Conservation (phyloP, 2,797 vertebrate genomes). For the Anniella stebbinsi region DNA sequence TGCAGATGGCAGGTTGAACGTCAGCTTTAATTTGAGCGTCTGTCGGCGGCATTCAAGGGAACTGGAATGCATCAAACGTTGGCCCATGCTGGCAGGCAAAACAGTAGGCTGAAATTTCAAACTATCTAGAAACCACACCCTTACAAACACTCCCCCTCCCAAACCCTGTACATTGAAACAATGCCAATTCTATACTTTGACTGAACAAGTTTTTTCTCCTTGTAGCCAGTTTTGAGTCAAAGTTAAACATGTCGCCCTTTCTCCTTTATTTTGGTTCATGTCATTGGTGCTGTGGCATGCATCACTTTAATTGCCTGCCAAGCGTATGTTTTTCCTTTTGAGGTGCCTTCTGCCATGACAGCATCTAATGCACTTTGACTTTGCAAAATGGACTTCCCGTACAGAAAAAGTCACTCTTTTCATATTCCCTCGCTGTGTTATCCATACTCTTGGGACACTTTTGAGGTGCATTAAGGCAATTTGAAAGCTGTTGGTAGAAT, state of each 20-base stretch:
- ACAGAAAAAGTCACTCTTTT: slow-evolving; percentile 12
- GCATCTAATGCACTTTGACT: slow-evolving; percentile 42
- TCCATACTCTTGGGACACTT: slow-evolving; percentile 19
- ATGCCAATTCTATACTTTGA: slow-evolving; percentile 65
- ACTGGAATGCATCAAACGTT: slow-evolving; percentile 65
- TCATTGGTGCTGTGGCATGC: slow-evolving; percentile 53
- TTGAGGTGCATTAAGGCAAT: neutral
- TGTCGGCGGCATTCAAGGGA: slow-evolving; percentile 59
- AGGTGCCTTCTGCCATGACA: neutral
- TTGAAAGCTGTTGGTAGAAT: neutral
- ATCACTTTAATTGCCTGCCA: slow-evolving; percentile 42
- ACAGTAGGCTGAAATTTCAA: slow-evolving; percentile 74
- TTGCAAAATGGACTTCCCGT: slow-evolving; percentile 9
- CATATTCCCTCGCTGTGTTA: neutral
- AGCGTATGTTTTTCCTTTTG: neutral
- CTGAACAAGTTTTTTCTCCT: slow-evolving; percentile 61
- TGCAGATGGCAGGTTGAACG: slow-evolving; percentile 38
- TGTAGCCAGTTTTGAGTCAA: slow-evolving; percentile 58
- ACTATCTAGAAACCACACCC: slow-evolving; percentile 77
- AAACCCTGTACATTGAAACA: slow-evolving; percentile 62
- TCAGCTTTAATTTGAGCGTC: slow-evolving; percentile 67
- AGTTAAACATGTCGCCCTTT: slow-evolving; percentile 43
- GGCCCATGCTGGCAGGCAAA: slow-evolving; percentile 63
- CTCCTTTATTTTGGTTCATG: slow-evolving; percentile 2
- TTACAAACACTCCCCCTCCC: slow-evolving; percentile 43